These are phyloP conservation scores for Sisor rabdophorus DNA, from an alignment of 2,113 vertebrate genomes.

Conservation along the genomic window DNA sequence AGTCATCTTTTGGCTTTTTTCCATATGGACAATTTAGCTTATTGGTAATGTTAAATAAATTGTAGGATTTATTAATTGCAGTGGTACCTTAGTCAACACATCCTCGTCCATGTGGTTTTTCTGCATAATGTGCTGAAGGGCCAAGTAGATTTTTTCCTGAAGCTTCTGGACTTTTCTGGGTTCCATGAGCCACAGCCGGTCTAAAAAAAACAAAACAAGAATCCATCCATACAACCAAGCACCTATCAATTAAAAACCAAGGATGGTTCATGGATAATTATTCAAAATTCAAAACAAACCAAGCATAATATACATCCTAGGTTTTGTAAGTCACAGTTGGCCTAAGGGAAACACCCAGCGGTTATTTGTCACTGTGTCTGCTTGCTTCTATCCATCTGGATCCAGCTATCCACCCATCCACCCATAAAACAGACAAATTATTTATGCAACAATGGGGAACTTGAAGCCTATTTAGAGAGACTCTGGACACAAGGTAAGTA, in stretches of 20 bases:
- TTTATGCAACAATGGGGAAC: too few species aligned
- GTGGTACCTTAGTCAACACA: constrained; percentile 87
- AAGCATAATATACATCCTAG: too few species aligned
- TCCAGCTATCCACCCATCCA: background rate
- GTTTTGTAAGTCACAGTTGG: constrained; percentile 97
- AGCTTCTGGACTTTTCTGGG: constrained; percentile 97
- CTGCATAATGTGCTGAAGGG: constrained; percentile 98
- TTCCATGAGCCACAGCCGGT: constrained; percentile 98
- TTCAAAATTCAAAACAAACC: too few species aligned
- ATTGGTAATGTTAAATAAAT: background rate
- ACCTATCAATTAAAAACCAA: too few species aligned
- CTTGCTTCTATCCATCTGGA: background rate
- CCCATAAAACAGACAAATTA: too few species aligned
- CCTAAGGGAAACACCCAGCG: constrained; percentile 64
- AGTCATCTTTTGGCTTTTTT: background rate
- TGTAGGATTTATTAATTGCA: constrained; percentile 4
- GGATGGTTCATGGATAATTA: too few species aligned
- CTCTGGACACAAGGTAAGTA: too few species aligned
- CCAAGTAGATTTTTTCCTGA: constrained; percentile 99
- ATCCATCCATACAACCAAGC: too few species aligned
- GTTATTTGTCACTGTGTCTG: background rate
- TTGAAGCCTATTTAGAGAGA: too few species aligned
- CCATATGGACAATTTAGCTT: background rate
- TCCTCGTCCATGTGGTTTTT: constrained; percentile 98
- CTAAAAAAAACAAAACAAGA: too few species aligned